A percentile compares a stretch with the other conserved stretches of the same genome.
phyloP scores from a whole-genome alignment of 2,797 vertebrate species.

The Toxotes lorentzi region DNA sequence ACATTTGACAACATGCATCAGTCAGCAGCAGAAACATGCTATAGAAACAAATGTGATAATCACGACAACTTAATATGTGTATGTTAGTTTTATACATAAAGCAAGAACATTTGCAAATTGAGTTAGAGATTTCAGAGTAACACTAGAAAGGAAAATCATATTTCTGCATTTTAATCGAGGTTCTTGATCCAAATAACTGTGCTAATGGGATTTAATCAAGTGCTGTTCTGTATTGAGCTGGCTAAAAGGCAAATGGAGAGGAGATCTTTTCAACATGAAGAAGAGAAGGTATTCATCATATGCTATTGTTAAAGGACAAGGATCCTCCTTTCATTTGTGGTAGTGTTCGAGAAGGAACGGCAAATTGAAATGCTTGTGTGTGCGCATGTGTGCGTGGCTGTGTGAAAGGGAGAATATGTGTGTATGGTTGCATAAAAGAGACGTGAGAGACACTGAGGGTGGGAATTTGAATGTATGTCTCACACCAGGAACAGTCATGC shows the following conservation, averaged over 20 bases:
- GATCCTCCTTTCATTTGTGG: conserved; percentile 59
- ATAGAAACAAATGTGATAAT: conserved; percentile 14
- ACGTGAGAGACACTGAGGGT: conserved; percentile 28
- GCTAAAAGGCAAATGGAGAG: conserved; percentile 66
- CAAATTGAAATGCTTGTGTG: conserved; percentile 51
- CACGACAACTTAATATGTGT: neutral
- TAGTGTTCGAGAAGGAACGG: conserved; percentile 23
- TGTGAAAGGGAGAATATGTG: neutral
- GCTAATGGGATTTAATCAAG: conserved; percentile 79
- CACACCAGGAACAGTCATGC: conserved; percentile 26
- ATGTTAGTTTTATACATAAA: neutral
- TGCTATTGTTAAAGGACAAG: conserved; percentile 66
- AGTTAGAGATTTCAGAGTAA: conserved; percentile 48
- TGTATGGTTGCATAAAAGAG: conserved; percentile 27
- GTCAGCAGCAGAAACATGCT: neutral
- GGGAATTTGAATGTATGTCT: conserved; percentile 53
- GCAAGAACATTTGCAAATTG: conserved; percentile 16
- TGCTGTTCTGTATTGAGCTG: conserved; percentile 59
- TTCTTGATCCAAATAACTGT: conserved; percentile 70
- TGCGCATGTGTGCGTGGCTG: conserved; percentile 1
- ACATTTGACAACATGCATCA: neutral
- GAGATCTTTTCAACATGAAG: conserved; percentile 62
- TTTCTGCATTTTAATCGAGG: conserved; percentile 74
- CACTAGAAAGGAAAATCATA: conserved; percentile 46
- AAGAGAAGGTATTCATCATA: conserved; percentile 69